Conservation (phyloP, 2,797 vertebrate species). For the Sarcoramphus papa region DNA sequence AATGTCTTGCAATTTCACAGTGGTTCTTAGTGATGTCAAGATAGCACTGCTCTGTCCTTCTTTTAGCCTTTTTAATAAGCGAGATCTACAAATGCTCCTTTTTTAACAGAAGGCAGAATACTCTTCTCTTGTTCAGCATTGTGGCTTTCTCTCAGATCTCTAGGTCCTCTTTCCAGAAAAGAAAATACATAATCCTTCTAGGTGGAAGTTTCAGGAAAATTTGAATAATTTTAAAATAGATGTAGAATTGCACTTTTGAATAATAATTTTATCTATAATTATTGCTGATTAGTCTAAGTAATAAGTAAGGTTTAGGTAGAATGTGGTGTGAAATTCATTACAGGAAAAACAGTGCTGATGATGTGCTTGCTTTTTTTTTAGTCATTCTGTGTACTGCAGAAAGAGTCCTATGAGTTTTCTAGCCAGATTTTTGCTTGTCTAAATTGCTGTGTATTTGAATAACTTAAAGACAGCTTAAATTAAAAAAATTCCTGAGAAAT, state of each 20-base stretch:
- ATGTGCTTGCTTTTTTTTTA: background rate
- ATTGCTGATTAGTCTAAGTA: background rate
- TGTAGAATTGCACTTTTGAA: background rate
- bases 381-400: background rate
- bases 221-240: background rate
- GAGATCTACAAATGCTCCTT: background rate
- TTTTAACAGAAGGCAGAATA: background rate
- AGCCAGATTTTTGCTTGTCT: background rate
- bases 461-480: background rate
- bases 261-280: background rate
- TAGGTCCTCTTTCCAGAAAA: conserved; percentile 1
- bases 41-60: background rate
- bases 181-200: background rate
- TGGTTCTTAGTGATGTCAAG: background rate
- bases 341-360: background rate
- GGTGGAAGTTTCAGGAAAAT: background rate
- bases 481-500: background rate
- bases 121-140: background rate
- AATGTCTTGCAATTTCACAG: background rate
- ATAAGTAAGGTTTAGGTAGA: background rate
- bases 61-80: background rate
- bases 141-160: background rate
- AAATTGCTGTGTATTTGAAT: background rate
- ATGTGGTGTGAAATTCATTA: background rate
- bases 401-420: background rate